A percentile compares a stretch with the other conserved stretches of the same genome.
phyloP scores from a whole-genome alignment of 2,113 vertebrate species.

The Kryptolebias marmoratus region DNA sequence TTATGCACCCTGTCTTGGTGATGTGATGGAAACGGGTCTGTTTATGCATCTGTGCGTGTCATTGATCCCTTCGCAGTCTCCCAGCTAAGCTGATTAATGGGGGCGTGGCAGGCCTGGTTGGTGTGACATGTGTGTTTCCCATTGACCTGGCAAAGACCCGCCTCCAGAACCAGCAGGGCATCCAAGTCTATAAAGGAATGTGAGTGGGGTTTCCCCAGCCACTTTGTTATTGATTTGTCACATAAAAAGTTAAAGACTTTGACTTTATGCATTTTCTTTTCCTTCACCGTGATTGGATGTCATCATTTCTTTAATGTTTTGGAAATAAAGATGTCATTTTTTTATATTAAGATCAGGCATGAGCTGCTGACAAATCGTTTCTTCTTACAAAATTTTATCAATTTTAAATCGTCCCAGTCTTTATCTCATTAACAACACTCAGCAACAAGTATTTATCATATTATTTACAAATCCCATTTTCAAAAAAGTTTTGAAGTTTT shows the following conservation, averaged over 20 bases:
- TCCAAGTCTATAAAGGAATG: constrained; percentile 86
- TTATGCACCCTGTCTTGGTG: constrained; percentile 8
- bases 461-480: too few relatives aligned
- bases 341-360: neutral
- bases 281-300: neutral
- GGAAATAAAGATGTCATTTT: too few relatives aligned
- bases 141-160: constrained; percentile 92
- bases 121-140: constrained; percentile 92
- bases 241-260: neutral
- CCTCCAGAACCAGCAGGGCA: constrained; percentile 90
- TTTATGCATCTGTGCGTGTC: constrained; percentile 49
- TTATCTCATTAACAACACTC: too few relatives aligned
- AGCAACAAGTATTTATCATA: too few relatives aligned
- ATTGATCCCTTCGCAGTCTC: constrained; percentile 77
- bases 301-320: neutral
- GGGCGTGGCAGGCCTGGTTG: constrained; percentile 89
- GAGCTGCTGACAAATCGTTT: too few relatives aligned
- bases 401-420: too few relatives aligned
- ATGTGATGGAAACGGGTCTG: constrained; percentile 28
- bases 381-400: too few relatives aligned
- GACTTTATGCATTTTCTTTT: neutral
- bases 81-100: constrained; percentile 90
- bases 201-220: constrained; percentile 72
- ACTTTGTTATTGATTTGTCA: neutral
- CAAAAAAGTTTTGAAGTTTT: too few relatives aligned